Evolutionary conservation across 2,888 invertebrate species (phyloP), one percentile per base, ranked within the genome.

Genomic region (Amiota mariae): DNA sequence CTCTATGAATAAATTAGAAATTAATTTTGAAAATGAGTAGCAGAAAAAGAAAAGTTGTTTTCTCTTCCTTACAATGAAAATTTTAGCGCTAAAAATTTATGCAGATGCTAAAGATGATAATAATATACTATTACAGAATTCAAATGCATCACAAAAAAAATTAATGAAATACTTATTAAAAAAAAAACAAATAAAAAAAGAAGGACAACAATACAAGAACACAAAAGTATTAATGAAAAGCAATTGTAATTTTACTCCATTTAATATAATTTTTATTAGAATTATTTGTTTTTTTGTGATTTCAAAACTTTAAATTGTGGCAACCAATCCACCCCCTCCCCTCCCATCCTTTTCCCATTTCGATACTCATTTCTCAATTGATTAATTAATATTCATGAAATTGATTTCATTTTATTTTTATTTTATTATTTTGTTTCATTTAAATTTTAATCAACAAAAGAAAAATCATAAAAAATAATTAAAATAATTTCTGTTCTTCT

Each of bases 11-110:
- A 15, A 63, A 57, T 12, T 12, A 46, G 13, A 70, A 18, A 36
- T n/a, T n/a, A 57, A 70, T 57, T 57, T 49, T 68, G 24, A 68
- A 68, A 68, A 61, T 10, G 46, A 47, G 67, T 74, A 71, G 74
- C 63, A 67, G 36, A 36, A 4, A 36, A 4, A 36, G 36, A 36
- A 36, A 36, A 36, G 72, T 74, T 72, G 61, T 61, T 74, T 72
- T 74, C 71, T 72, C 72, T 74, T 72, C 72, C 74, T 74, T 74
- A 74, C 68, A 72, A 72, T 67, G 74, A 54, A 68, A 73, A 72
- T 68, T 46, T 59, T 63, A 71, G 71, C 49, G 46, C 63, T 64
- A 48, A 64, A 71, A 71, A n/a, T 64, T 36, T 20, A 71, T 57
- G 54, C 20, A 8, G 47, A 57, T 15, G 36, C 57, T 9, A 36